A percentile compares a stretch with the other conserved stretches of the same genome.
These are phyloP conservation scores for Meles meles DNA, from an alignment of 2,113 vertebrate genomes.

Conservation along the genomic window DNA sequence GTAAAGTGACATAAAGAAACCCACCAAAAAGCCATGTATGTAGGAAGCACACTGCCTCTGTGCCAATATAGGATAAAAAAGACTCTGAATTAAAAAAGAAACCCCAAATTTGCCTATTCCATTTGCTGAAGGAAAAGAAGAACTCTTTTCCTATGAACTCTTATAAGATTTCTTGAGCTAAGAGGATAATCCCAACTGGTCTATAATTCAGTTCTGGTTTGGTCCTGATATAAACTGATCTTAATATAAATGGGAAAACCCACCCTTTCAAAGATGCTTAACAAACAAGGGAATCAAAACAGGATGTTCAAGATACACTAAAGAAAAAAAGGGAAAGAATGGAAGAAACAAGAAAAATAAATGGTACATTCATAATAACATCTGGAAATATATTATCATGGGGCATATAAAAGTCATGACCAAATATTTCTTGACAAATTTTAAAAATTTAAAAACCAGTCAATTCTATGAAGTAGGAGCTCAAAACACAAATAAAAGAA, in stretches of 20 bases:
- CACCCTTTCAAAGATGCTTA: neutral
- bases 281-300: neutral
- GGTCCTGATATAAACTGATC: neutral
- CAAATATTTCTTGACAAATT: neutral
- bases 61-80: neutral
- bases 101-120: neutral
- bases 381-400: neutral
- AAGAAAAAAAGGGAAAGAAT: neutral
- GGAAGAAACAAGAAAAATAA: neutral
- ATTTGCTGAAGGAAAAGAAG: neutral
- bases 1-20: neutral
- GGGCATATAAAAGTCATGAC: neutral
- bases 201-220: neutral
- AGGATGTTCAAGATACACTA: neutral
- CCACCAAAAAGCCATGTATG: neutral
- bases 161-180: neutral
- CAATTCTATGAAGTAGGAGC: neutral
- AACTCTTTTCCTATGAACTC: too few relatives aligned
- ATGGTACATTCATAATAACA: neutral
- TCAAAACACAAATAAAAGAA: slow-evolving; percentile 23
- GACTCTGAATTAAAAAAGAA: neutral
- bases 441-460: neutral
- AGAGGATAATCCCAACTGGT: neutral
- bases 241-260: neutral
- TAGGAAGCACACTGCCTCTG: neutral